A percentile compares a stretch with the other conserved stretches of the same genome.
phyloP scores from a whole-genome alignment of 2,797 vertebrate species.

The Myripristis jacobus region DNA sequence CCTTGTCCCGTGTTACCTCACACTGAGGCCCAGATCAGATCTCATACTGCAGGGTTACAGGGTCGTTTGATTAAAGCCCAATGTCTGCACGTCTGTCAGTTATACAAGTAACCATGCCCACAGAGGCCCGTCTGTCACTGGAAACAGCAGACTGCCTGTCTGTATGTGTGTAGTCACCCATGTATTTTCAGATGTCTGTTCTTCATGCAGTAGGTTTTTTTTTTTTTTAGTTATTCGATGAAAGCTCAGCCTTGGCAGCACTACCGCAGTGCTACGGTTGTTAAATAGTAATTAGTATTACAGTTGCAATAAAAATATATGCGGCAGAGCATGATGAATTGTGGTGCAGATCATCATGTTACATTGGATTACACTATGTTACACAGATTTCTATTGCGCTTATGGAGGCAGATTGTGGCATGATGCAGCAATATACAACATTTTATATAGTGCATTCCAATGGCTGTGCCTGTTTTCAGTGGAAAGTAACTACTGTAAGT shows the following conservation, averaged over 20 bases:
- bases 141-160: slow-evolving; percentile 60
- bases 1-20: slow-evolving; percentile 25
- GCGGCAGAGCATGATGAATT: slow-evolving; percentile 12
- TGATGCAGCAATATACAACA: neutral
- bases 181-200: slow-evolving; percentile 40
- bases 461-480: too few relatives aligned
- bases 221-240: slow-evolving; percentile 53
- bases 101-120: slow-evolving; percentile 56
- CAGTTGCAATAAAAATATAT: slow-evolving; percentile 28
- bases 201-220: slow-evolving; percentile 39
- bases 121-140: slow-evolving; percentile 49
- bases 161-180: slow-evolving; percentile 65
- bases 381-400: neutral
- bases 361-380: slow-evolving; percentile 7
- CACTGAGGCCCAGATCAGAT: slow-evolving; percentile 45
- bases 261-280: slow-evolving; percentile 27
- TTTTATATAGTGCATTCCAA: neutral
- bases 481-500: too few relatives aligned
- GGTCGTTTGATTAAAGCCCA: slow-evolving; percentile 54
- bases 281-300: slow-evolving; percentile 46
- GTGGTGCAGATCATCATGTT: neutral
- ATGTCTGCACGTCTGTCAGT: slow-evolving; percentile 62
- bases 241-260: slow-evolving; percentile 53
- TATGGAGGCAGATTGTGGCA: neutral
- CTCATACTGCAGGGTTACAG: slow-evolving; percentile 35